Evolutionary conservation across 2,113 vertebrate species (phyloP).

Genomic region (Meleagris gallopavo): DNA sequence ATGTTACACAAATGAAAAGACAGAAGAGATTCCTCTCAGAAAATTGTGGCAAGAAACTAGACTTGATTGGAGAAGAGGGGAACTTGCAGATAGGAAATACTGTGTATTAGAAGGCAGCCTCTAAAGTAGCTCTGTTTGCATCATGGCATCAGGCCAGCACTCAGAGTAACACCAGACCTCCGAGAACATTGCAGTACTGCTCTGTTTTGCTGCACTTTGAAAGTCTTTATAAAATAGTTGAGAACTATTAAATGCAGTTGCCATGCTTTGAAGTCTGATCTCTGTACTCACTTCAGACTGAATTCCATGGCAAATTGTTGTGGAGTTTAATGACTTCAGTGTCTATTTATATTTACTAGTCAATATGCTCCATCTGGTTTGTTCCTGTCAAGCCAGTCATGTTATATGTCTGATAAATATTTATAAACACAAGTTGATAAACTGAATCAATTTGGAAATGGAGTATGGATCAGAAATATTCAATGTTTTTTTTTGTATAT

Average conservation of each 20-base stretch:
- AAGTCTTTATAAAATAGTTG: not conserved
- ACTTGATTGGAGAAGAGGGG: not conserved
- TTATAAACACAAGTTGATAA: constrained; percentile 32
- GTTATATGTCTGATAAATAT: constrained; percentile 34
- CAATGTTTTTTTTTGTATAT: not conserved
- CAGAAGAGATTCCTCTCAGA: not conserved
- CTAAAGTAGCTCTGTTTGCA: not conserved
- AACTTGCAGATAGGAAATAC: not conserved
- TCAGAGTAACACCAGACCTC: not conserved
- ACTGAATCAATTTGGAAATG: constrained; percentile 8
- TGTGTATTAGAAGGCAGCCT: not conserved
- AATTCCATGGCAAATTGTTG: not conserved
- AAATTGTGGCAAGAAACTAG: not conserved
- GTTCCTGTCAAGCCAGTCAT: constrained; percentile 35
- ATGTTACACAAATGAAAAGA: not conserved
- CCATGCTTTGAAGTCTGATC: not conserved
- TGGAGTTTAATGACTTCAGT: not conserved
- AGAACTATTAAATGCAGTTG: not conserved
- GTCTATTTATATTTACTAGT: not conserved
- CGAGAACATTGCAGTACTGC: not conserved
- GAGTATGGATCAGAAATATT: not conserved
- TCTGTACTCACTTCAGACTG: not conserved
- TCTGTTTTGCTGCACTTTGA: not conserved
- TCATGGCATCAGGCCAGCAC: not conserved
- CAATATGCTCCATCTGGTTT: not conserved